Percentiles rank a stretch among this genome's conserved stretches.
Evolutionary conservation across 2,797 vertebrate species (phyloP).

Genomic region (Sphenopsis melanotis): DNA sequence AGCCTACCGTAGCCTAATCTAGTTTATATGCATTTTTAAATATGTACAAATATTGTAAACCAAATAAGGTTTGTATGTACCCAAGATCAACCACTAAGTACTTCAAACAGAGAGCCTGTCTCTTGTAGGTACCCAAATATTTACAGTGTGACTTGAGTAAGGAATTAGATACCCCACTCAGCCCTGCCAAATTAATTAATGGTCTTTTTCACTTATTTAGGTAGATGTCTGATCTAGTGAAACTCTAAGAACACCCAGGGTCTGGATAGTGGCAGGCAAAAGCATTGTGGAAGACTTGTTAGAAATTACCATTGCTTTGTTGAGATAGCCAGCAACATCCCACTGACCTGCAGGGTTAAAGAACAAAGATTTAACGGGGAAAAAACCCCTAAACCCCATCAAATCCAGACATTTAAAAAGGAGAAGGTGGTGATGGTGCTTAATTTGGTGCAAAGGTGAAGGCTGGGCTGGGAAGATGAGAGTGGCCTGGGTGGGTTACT

Average conservation of each 20-base stretch:
- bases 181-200: slow-evolving; percentile 36
- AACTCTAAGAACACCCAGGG: not conserved
- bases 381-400: not conserved
- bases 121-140: slow-evolving; percentile 74
- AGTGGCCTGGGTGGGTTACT: slow-evolving; percentile 61
- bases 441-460: slow-evolving; percentile 72
- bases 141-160: slow-evolving; percentile 65
- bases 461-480: slow-evolving; percentile 60
- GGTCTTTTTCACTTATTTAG: slow-evolving; percentile 27
- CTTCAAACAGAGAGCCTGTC: slow-evolving; percentile 70
- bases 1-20: slow-evolving; percentile 38
- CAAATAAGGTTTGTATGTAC: slow-evolving; percentile 62
- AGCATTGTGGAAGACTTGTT: not conserved
- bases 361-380: not conserved
- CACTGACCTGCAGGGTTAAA: not conserved
- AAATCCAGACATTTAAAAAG: not conserved
- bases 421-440: slow-evolving; percentile 12
- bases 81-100: slow-evolving; percentile 69
- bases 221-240: not conserved
- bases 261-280: not conserved
- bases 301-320: not conserved
- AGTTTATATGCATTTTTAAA: slow-evolving; percentile 64
- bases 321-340: not conserved
- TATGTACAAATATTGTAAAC: slow-evolving; percentile 70
- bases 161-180: slow-evolving; percentile 52